Percentiles rank a stretch among this genome's conserved stretches.
Conservation (phyloP, 1,140 invertebrate genomes). For the Trissolcus basalis region DNA sequence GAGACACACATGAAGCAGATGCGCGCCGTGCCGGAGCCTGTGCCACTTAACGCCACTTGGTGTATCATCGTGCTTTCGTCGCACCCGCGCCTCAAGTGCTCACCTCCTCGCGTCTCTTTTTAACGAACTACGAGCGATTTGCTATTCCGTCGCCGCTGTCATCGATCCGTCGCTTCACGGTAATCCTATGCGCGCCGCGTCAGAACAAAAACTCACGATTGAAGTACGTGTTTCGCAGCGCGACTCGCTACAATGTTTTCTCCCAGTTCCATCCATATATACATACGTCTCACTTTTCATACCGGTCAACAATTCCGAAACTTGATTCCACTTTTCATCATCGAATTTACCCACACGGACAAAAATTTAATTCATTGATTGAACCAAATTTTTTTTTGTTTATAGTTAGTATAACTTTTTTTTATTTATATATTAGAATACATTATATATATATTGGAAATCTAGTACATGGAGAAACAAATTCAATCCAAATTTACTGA, state of each 20-base stretch:
- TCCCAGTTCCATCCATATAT: constrained; percentile 3
- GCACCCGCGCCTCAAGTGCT: constrained; percentile 5
- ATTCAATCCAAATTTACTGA: too few species aligned
- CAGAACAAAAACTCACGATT: constrained; percentile 31
- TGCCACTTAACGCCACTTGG: constrained; percentile 69
- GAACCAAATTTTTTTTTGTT: too few species aligned
- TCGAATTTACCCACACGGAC: too few species aligned
- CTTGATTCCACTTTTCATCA: too few species aligned
- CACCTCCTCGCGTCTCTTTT: constrained; percentile 11
- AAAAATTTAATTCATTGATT: too few species aligned
- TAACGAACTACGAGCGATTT: constrained; percentile 33
- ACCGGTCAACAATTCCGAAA: too few species aligned
- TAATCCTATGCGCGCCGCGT: constrained; percentile 18
- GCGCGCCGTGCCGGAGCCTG: constrained; percentile 59
- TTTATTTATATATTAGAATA: too few species aligned
- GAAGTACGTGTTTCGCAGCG: constrained; percentile 13
- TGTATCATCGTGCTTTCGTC: constrained; percentile 21
- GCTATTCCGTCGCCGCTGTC: constrained; percentile 47
- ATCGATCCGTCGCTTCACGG: constrained; percentile 39
- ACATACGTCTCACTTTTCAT: too few species aligned
- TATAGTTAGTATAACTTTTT: too few species aligned
- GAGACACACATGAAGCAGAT: constrained; percentile 39
- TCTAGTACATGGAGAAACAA: too few species aligned
- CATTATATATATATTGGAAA: too few species aligned
- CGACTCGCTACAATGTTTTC: constrained; percentile 8